These are phyloP conservation scores for Hippocampus kuda DNA, from an alignment of 2,797 vertebrate species.

Conservation along the genomic window DNA sequence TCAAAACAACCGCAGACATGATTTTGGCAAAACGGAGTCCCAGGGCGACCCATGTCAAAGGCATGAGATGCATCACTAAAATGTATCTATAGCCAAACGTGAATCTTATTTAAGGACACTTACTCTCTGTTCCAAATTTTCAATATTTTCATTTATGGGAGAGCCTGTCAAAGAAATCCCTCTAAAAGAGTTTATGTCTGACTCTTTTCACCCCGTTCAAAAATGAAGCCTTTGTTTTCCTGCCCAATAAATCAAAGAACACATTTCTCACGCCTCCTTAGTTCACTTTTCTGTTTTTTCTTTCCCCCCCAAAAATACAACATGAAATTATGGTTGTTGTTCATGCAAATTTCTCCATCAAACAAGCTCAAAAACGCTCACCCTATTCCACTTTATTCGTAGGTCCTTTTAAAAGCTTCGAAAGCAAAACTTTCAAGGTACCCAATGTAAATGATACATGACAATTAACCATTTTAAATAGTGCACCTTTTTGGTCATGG, in stretches of 20 bases:
- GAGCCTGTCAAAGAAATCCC: conserved; percentile 39
- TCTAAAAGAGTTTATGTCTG: conserved; percentile 37
- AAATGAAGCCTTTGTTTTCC: conserved; percentile 31
- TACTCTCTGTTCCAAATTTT: conserved; percentile 26
- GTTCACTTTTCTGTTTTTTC: not conserved
- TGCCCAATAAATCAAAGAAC: not conserved
- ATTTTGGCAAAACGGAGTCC: conserved; percentile 34
- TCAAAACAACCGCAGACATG: conserved; percentile 39
- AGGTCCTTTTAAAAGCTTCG: no score
- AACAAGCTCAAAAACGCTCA: no score
- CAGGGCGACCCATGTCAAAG: conserved; percentile 27
- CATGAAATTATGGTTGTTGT: not conserved
- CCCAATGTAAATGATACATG: not conserved
- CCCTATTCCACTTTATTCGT: no score
- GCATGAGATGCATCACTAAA: conserved; percentile 40
- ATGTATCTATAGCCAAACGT: conserved; percentile 35
- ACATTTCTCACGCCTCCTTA: not conserved
- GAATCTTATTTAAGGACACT: conserved; percentile 36
- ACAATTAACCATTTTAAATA: not conserved
- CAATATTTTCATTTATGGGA: conserved; percentile 34
- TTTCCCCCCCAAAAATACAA: not conserved
- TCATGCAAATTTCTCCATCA: no score
- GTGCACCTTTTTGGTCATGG: not conserved
- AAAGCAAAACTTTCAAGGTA: no score
- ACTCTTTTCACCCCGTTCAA: conserved; percentile 6